Base-by-base conservation (phyloP, 2,888 invertebrate genomes). In the Pollenia amentaria region DNA sequence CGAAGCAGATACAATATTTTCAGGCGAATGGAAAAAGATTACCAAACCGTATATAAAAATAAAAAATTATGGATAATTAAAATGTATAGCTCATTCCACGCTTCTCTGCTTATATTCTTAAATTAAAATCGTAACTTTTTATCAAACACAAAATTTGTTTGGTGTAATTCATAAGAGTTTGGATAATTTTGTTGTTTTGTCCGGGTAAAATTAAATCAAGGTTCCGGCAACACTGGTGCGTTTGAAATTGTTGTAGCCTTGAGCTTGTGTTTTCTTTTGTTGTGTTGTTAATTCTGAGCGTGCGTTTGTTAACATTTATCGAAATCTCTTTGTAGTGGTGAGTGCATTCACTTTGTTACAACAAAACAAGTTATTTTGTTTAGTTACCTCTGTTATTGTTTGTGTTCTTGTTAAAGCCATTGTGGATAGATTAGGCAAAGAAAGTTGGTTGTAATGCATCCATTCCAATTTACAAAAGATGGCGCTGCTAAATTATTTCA, bases 331-430 rank as follows among this genome's bases (percentile, higher is more conserved):
- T 38, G 53, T 4, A 3, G 21, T 48, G 14, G 55, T 72, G 77
- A 16, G 16, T 53, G 46, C n/a, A 29, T 60, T 21, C 44, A n/a
- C 38, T 42, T 69, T 53, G 11, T 44, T 53, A 70, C 64, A 48
- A 29, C 14, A 83, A 76, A 78, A 72, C 55, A 67, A 46, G n/a
- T 80, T 81, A n/a, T 51, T 75, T 51, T 62, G 21, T 53, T 48
- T 9, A 10, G 18, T n/a, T 57, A 67, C 29, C 29, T 29, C 16
- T 57, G 2, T 38, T 11, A 16, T 42, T 42, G 21, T 10, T n/a
- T 75, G 18, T n/a, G 7, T n/a, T 16, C n/a, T 16, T 79, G 64
- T 79, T 60, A 21, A 11, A 69, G 40, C 10, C 6, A 46, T 29
- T 44, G 29, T 44, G 46, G 55, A n/a, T 1, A 16, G n/a, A 21